Base-by-base conservation (phyloP, 2,888 invertebrate species). In the Limnephilus marmoratus region DNA sequence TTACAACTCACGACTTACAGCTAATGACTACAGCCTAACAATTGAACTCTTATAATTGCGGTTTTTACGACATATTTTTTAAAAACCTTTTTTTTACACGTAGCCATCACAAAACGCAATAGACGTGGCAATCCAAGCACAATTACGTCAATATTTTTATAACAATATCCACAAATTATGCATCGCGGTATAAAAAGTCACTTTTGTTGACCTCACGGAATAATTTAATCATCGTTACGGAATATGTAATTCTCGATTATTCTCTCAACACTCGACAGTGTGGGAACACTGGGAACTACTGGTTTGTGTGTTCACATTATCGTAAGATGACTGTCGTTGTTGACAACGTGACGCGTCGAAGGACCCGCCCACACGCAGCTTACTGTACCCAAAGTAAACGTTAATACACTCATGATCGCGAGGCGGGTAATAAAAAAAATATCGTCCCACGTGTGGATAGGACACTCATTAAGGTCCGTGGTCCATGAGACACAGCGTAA, bases 351-450 rank as follows among this genome's bases (percentile, higher is more conserved):
- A 86, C 85, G 85, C 85, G 13, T 29, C 41, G 87, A 87, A 87
- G 87, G 68, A 34, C 87, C 87, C 87, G 31, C 87, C 87, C 87
- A 87, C 87, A 31, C 5, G 34, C 31, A 45, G 37, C 85, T 86
- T 45, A n/a, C 31, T 87, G 45, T 86, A n/a, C n/a, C 34, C 29
- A 87, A 87, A 87, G 87, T 53, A 87, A 87, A 87, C 87, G 53
- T 37, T 49, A 87, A 87, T 34, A 87, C 31, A 68, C 18, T 81
- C 15, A 31, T 82, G 45, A 68, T 68, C 68, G 18, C 87, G 18
- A 45, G 85, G 53, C 31, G 29, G 53, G 87, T n/a, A 53, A 53
- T 53, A 87, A 68, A 87, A 87, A 87, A 86, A 24, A 41, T 41
- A 86, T 68, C 87, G 34, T 87, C 87, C 87, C 87, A 87, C 87